Percentiles rank a stretch among this genome's conserved stretches.
Evolutionary conservation across 2,888 invertebrate species (phyloP).

Genomic region (Galeopsomyia nigrocyanea): DNA sequence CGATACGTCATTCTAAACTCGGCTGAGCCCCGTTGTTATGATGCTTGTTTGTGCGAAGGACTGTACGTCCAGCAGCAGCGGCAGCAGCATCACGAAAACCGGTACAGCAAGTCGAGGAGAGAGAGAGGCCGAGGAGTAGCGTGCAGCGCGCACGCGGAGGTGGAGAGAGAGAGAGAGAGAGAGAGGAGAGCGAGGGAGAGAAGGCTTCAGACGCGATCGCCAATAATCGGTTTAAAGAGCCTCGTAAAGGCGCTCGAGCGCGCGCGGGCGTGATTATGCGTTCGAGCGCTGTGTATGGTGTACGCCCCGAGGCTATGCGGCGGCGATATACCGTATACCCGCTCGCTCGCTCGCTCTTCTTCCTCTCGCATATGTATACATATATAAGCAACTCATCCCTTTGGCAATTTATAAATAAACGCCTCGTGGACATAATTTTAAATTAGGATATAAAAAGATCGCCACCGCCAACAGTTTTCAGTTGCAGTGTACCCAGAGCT

Average conservation of each 20-base stretch:
- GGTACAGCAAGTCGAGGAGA: conserved; percentile 7
- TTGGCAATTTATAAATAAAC: conserved; percentile 46
- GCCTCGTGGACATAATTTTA: conserved; percentile 45
- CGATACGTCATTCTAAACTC: not conserved
- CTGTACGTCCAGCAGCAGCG: conserved; percentile 6
- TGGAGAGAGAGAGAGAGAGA: conserved; percentile 18
- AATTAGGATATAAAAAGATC: conserved; percentile 45
- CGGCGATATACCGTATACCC: no score
- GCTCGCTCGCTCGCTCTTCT: no score
- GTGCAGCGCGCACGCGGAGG: not conserved
- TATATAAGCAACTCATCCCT: no score
- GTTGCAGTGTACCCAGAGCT: no score
- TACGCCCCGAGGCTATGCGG: not conserved
- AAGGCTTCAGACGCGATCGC: conserved; percentile 38
- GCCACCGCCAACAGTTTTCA: conserved; percentile 24
- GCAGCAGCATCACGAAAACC: conserved; percentile 22
- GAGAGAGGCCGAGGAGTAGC: conserved; percentile 1
- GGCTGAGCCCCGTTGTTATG: not conserved
- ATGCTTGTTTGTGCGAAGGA: conserved; percentile 3
- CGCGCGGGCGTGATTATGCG: conserved; percentile 42
- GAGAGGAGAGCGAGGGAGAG: conserved; percentile 17
- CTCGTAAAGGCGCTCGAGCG: conserved; percentile 46
- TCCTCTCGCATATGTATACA: no score
- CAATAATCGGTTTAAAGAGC: conserved; percentile 51
- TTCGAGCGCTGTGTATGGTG: conserved; percentile 18